A percentile compares a stretch with the other conserved stretches of the same genome.
These are phyloP conservation scores for Pseudonaja textilis DNA, from an alignment of 2,113 vertebrate species.

Conservation along the genomic window DNA sequence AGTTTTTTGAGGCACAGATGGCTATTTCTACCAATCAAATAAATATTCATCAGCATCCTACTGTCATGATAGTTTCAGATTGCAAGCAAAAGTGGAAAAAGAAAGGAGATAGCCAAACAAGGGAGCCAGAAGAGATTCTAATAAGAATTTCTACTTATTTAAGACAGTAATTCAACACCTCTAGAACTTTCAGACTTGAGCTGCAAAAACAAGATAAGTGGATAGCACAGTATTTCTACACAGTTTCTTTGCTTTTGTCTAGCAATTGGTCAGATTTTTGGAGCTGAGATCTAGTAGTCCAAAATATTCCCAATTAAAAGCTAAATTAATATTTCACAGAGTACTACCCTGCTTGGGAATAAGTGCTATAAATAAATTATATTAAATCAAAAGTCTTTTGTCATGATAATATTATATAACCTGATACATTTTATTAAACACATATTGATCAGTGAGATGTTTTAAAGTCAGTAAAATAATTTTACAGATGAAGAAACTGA, in stretches of 20 bases:
- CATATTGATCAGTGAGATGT: background rate
- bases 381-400: background rate
- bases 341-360: background rate
- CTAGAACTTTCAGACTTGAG: background rate
- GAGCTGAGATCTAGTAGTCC: background rate
- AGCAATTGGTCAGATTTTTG: background rate
- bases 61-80: background rate
- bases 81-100: background rate
- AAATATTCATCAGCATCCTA: background rate
- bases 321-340: background rate
- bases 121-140: background rate
- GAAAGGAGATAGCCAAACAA: background rate
- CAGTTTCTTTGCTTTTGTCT: background rate
- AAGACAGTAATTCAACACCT: background rate
- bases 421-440: background rate
- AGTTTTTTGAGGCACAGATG: background rate
- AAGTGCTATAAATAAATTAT: background rate
- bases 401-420: background rate
- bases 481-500: background rate
- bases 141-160: background rate
- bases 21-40: background rate
- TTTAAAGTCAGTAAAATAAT: background rate
- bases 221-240: background rate
- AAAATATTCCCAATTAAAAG: background rate
- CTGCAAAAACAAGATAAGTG: background rate